Base-by-base conservation (phyloP, 1,140 invertebrate species). In the Samia ricini region DNA sequence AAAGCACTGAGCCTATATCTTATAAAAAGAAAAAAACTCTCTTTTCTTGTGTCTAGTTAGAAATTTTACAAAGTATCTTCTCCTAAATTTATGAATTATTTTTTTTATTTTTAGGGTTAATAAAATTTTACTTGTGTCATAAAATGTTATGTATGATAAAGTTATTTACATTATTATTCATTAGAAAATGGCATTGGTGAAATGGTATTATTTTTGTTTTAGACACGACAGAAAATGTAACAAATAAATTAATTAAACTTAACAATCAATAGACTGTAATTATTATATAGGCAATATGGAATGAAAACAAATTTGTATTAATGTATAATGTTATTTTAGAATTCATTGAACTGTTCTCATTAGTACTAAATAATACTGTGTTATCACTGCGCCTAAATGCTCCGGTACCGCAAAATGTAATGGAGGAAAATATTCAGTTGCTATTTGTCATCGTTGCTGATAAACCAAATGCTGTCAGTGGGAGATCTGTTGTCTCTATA, bases 401-500 rank as follows among this genome's bases (percentile, higher is more conserved):
- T 57, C 51, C 66, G 0, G 23, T 79, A 57, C 70, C 79, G 48
- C 60, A 62, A 49, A 67, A 71, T 18, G 42, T 80, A 18, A 49
- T 79, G 36, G 36, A 74, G n/a, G 51, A 60, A 42, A 67, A 81
- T 20, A 52, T 61, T 23, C 63, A 72, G 7, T 56, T 80, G 1
- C 19, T 77, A 1, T 79, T 83, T 42, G 63, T 57, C 19, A 29
- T 83, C n/a, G 36, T 78, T n/a, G 76, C 79, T 7, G 58, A 58
- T 7, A 79, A 76, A 65, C 71, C 71, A 20, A 68, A 63, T 6
- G 63, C 68, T 18, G 59, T 33, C 36, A 61, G 54, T 55, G 73
- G 60, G 23, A 52, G 63, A 61, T 58, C 78, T 15, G 69, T 61
- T 29, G 63, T 81, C 52, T 61, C 59, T n/a, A 71, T 81, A 33